Base-by-base conservation (phyloP, 2,797 vertebrate genomes). In the Astyanax mexicanus region DNA sequence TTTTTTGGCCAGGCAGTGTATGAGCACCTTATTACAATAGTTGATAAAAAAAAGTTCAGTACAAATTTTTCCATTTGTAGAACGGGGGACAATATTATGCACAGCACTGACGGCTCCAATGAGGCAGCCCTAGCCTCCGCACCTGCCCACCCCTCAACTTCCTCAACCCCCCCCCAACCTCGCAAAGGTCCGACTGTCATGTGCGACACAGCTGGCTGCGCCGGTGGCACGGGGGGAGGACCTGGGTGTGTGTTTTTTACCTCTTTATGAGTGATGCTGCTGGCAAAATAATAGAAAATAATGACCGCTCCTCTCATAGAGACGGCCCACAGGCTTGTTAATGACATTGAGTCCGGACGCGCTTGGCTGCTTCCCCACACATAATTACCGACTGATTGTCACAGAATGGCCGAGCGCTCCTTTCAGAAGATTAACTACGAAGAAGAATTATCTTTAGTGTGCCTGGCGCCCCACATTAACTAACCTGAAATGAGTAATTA, bases 321-420 rank as follows among this genome's bases (percentile, higher is more conserved):
- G 84, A 87, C 83, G 87, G 89, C 82, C 84, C 84, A 84, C 80
- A 78, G 87, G 27, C 69, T 38, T 72, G 89, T 91, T 92, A 92
- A 93, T 92, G 90, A 90, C 88, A 88, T 86, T 42, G 86, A 84
- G 86, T 86, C 75, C 68, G 84, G 90, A 84, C 83, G 87, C 80
- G 84, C 87, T 90, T 89, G 90, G 87, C 88, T 90, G 88, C 79
- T 37, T 91, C 88, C 84, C 82, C 77, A 69, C 79, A 85, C 83
- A 86, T 92, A 93, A 93, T 93, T 92, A 91, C 85, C 74, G 84
- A 85, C 77, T 87, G 90, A 92, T 91, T 91, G 90, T 90, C 89
- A 90, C 80, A 89, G 85, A 90, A 86, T 86, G 45, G 74, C 74
- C 80, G 68, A 65, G 75, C 71, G 76, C 84, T 78, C 47, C 75